These are phyloP conservation scores for Drosophila birchii DNA, from an alignment of 2,888 invertebrate genomes.

Conservation along the genomic window DNA sequence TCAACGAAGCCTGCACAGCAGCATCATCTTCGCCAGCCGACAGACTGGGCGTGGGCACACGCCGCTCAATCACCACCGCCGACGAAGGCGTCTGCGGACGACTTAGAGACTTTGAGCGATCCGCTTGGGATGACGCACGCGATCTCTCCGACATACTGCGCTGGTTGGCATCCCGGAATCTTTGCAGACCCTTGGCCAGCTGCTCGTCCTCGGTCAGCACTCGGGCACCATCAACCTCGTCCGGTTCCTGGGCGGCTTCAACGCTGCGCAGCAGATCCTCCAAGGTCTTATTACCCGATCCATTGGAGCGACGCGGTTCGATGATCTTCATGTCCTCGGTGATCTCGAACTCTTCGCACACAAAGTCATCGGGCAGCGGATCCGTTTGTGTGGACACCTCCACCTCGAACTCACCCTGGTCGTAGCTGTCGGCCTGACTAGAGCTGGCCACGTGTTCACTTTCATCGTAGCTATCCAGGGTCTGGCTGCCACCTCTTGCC, in stretches of 20 bases:
- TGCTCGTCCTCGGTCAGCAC: constrained; percentile 86
- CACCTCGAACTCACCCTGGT: constrained; percentile 84
- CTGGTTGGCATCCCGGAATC: constrained; percentile 86
- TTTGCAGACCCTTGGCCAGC: constrained; percentile 85
- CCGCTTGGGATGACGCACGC: constrained; percentile 86
- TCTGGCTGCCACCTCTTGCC: constrained; percentile 59
- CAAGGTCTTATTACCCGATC: constrained; percentile 72
- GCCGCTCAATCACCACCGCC: constrained; percentile 87
- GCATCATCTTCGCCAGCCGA: constrained; percentile 87
- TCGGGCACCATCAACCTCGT: constrained; percentile 70
- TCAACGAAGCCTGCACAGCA: constrained; percentile 87
- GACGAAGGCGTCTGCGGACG: constrained; percentile 87
- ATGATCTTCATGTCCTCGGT: constrained; percentile 84
- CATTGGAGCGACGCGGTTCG: constrained; percentile 76
- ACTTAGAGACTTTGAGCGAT: constrained; percentile 86
- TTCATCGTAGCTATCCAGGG: constrained; percentile 79
- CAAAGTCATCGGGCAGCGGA: constrained; percentile 91
- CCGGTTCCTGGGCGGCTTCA: constrained; percentile 69
- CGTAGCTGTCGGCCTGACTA: constrained; percentile 80
- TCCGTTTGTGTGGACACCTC: constrained; percentile 94
- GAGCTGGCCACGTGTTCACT: constrained; percentile 77
- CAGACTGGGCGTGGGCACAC: constrained; percentile 87
- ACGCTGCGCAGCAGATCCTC: constrained; percentile 83
- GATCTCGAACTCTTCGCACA: constrained; percentile 87
- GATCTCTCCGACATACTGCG: constrained; percentile 87